Evolutionary conservation across 2,888 invertebrate genomes (phyloP).

Genomic region (Drosophila mayaguana): DNA sequence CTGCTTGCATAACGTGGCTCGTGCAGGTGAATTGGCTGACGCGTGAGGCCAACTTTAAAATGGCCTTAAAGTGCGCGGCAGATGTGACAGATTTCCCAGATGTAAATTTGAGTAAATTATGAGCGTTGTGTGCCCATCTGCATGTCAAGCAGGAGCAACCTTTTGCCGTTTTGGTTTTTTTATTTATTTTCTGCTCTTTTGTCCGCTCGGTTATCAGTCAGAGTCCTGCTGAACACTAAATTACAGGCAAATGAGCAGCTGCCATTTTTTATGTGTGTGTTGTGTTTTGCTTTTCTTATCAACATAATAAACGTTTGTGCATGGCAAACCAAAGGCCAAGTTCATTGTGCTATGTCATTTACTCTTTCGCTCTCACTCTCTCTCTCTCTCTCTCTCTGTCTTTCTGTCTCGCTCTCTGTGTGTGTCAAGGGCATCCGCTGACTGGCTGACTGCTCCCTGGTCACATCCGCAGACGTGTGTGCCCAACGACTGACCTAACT

Average conservation of each 20-base stretch:
- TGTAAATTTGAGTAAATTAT: conserved; percentile 66
- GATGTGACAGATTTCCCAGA: conserved; percentile 36
- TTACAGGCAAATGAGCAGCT: conserved; percentile 64
- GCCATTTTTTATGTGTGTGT: conserved; percentile 45
- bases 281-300: conserved; percentile 56
- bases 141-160: conserved; percentile 52
- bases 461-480: conserved; percentile 67
- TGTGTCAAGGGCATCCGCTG: conserved; percentile 65
- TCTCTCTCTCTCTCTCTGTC: neutral
- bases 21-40: neutral
- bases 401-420: conserved; percentile 1
- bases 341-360: conserved; percentile 51
- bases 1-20: conserved; percentile 10
- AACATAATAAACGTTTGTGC: conserved; percentile 62
- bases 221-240: conserved; percentile 58
- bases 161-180: conserved; percentile 6
- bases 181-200: no score
- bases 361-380: neutral
- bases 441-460: conserved; percentile 41
- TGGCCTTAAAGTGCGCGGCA: conserved; percentile 17
- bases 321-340: conserved; percentile 64
- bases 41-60: conserved; percentile 12
- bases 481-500: conserved; percentile 70
- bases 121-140: conserved; percentile 48
- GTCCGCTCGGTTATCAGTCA: conserved; percentile 60